phyloP scores from a whole-genome alignment of 2,797 vertebrate genomes.

The Balearica regulorum region DNA sequence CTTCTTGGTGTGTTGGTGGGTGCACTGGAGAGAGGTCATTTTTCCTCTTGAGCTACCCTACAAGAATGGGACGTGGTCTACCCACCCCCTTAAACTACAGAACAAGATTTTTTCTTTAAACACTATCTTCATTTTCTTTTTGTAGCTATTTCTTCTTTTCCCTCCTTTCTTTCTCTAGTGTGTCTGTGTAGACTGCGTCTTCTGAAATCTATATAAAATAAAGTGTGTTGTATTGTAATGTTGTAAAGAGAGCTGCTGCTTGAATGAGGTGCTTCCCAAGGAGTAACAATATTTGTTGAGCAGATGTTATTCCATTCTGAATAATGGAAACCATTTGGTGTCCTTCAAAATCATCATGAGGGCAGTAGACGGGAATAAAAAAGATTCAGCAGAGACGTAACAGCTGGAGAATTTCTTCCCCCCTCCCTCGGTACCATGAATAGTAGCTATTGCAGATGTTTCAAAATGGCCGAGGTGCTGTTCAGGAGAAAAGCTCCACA shows the following conservation, averaged over 20 bases:
- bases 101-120: not conserved
- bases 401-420: slow-evolving; percentile 58
- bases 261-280: slow-evolving; percentile 65
- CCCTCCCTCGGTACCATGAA: not conserved
- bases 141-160: not conserved
- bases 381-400: slow-evolving; percentile 53
- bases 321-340: slow-evolving; percentile 71
- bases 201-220: not conserved
- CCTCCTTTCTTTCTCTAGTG: not conserved
- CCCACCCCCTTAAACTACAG: not conserved
- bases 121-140: not conserved
- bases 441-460: slow-evolving; percentile 60
- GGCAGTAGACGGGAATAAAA: slow-evolving; percentile 44
- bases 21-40: not conserved
- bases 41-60: not conserved
- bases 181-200: not conserved
- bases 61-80: not conserved
- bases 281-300: slow-evolving; percentile 63
- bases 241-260: slow-evolving; percentile 53
- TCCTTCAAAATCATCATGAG: slow-evolving; percentile 63
- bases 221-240: not conserved
- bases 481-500: slow-evolving; percentile 46
- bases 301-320: slow-evolving; percentile 69
- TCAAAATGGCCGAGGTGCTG: slow-evolving; percentile 28
- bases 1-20: not conserved